phyloP scores from a whole-genome alignment of 1,140 invertebrate species.

The Charaxes varanes region DNA sequence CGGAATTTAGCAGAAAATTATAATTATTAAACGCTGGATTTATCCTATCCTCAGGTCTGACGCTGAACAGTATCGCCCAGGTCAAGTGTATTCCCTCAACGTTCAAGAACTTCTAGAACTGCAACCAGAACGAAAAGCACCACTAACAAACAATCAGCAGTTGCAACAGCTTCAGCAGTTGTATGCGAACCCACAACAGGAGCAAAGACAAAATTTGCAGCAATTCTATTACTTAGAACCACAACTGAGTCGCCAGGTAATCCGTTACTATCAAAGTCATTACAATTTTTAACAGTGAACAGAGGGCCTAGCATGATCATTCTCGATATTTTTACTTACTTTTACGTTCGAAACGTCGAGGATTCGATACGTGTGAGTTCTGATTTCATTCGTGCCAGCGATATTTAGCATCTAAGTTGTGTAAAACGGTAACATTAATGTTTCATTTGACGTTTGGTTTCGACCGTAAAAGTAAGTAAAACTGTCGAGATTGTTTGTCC shows the following conservation, averaged over 20 bases:
- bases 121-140: constrained; percentile 58
- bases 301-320: no score
- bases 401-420: no score
- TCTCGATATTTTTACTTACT: no score
- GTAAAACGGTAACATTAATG: no score
- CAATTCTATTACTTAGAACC: constrained; percentile 55
- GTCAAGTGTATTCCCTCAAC: constrained; percentile 58
- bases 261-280: no score
- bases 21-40: not conserved
- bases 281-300: no score
- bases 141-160: constrained; percentile 36
- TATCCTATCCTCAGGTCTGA: constrained; percentile 25
- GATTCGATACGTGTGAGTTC: no score
- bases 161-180: constrained; percentile 50
- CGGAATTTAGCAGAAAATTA: not conserved
- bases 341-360: no score
- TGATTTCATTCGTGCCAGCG: no score
- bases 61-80: constrained; percentile 47
- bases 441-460: no score
- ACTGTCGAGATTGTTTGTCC: no score
- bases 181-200: constrained; percentile 39
- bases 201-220: constrained; percentile 48
- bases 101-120: constrained; percentile 52
- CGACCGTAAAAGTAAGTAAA: no score
- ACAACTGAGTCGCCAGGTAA: constrained; percentile 44